Evolutionary conservation across 2,888 invertebrate species (phyloP).

Genomic region (Papilio gigon): DNA sequence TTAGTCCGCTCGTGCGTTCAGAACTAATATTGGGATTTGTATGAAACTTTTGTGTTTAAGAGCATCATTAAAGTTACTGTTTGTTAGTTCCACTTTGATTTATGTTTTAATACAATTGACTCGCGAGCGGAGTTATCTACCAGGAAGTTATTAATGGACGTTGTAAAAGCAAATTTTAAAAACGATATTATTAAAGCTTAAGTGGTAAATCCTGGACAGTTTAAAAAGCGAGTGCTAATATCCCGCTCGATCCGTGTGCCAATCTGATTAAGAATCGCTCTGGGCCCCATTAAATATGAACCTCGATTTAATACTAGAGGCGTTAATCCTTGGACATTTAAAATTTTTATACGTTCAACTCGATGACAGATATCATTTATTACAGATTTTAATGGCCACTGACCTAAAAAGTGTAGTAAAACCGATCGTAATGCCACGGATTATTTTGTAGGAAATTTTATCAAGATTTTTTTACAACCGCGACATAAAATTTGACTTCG

Average conservation of each 20-base stretch:
- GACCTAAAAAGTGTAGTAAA: constrained; percentile 22
- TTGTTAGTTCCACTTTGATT: constrained; percentile 9
- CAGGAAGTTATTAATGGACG: not conserved
- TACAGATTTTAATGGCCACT: constrained; percentile 28
- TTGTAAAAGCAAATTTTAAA: not conserved
- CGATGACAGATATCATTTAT: constrained; percentile 38
- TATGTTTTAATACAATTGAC: constrained; percentile 5
- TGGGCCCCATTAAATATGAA: constrained; percentile 45
- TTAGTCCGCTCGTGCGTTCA: constrained; percentile 51
- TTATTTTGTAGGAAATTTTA: constrained; percentile 24
- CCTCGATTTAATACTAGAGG: constrained; percentile 45
- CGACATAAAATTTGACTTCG: constrained; percentile 9
- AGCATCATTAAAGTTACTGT: constrained; percentile 30
- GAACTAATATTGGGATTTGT: constrained; percentile 57
- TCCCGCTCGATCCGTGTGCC: constrained; percentile 40
- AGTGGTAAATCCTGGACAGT: constrained; percentile 1
- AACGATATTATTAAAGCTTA: constrained; percentile 22
- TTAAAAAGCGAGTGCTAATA: constrained; percentile 42
- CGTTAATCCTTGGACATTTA: constrained; percentile 47
- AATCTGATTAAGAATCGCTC: constrained; percentile 47
- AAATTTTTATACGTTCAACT: constrained; percentile 36
- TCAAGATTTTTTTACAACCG: constrained; percentile 3
- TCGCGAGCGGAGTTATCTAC: not conserved
- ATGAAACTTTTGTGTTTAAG: constrained; percentile 46
- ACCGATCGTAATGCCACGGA: constrained; percentile 23